Base-by-base conservation (phyloP, 2,797 vertebrate genomes). In the Eospalax fontanierii region DNA sequence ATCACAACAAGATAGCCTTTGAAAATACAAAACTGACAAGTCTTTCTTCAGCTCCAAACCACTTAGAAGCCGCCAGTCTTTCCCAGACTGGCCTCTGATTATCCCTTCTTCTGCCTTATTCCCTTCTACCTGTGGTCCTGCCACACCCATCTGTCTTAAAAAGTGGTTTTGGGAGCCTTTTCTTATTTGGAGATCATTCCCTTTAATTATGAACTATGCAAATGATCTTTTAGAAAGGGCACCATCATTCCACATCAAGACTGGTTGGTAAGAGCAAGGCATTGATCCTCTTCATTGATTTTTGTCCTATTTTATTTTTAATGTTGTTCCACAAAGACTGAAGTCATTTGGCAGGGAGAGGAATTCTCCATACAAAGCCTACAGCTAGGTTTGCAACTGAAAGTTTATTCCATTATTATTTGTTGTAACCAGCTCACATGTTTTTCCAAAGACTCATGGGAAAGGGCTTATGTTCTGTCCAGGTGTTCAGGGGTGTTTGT, bases 271-370 rank as follows among this genome's bases (percentile, higher is more conserved):
- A 30, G 28, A 78, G 50, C 7, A 54, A 2, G 9, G 2, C 79
- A 63, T 83, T 89, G 59, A 63, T 85, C 88, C 30, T 89, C 71
- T 74, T 83, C 46, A 86, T 61, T 83, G 93, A 87, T 92, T 96
- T 91, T 92, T 83, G n/a, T 90, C 43, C 35, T 74, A 38, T 30
- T 93, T 85, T 89, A 82, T 65, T 96, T 89, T 92, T 86, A 63
- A 66, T 71, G 54, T 74, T 63, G 24, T 89, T 89, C 89, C 66
- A 54, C 70, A 82, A 82, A 50, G 76, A 89, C 40, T 65, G 40
- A 86, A 79, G 50, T 84, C 57, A 65, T 92, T 82, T 88, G 63
- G 4, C 74, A 94, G 59, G 63, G 26, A 90, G 71, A 40, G 28
- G 26, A 89, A 65, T 82, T 89, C 63, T 82, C 59, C 28, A 68